These are phyloP conservation scores for Esperia sulphurella DNA, from an alignment of 2,888 invertebrate genomes.

Conservation along the genomic window DNA sequence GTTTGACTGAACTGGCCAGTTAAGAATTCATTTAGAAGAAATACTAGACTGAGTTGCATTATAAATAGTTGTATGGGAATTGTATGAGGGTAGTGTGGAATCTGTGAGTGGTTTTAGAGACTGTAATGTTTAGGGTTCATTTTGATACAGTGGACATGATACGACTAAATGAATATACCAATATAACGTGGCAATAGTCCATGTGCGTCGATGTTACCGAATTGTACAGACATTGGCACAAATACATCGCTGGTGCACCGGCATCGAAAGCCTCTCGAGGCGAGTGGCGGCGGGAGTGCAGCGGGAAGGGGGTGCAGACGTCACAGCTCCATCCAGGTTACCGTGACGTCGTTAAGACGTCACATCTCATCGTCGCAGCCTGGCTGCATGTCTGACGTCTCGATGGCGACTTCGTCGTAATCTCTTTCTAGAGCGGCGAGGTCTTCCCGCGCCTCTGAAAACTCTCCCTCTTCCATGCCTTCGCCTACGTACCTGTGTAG, in stretches of 20 bases:
- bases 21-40: no score
- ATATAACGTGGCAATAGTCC: no score
- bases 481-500: conserved; percentile 85
- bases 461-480: conserved; percentile 92
- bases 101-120: no score
- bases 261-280: neutral
- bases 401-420: conserved; percentile 86
- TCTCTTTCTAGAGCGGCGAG: conserved; percentile 85
- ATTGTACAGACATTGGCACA: neutral
- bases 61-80: no score
- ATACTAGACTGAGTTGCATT: no score
- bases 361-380: conserved; percentile 63
- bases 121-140: no score
- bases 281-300: conserved; percentile 14
- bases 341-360: conserved; percentile 20
- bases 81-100: no score
- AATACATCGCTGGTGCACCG: conserved; percentile 7
- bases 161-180: no score
- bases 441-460: conserved; percentile 89
- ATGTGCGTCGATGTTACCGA: neutral
- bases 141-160: no score
- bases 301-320: conserved; percentile 12
- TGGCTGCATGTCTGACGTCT: conserved; percentile 68
- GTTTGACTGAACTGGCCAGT: no score
- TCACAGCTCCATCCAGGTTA: conserved; percentile 4